Percentiles rank a stretch among this genome's conserved stretches.
Evolutionary conservation across 2,113 vertebrate species (phyloP).

Genomic region (Brachypodius melanocephalos): DNA sequence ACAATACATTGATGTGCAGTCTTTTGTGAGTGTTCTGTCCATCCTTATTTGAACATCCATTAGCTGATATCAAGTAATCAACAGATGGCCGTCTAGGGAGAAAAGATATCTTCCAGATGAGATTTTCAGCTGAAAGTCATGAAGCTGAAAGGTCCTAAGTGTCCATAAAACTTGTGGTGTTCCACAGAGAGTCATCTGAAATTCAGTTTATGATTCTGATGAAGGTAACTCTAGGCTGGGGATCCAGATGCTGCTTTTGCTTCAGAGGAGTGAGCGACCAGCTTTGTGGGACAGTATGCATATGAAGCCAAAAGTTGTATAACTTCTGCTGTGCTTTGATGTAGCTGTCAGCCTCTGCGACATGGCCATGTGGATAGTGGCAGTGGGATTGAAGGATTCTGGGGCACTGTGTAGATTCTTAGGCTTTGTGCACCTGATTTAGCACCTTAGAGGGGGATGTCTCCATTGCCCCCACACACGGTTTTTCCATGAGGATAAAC

Average conservation of each 20-base stretch:
- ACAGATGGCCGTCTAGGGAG: background rate
- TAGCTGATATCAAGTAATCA: background rate
- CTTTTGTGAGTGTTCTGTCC: background rate
- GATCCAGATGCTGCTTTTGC: background rate
- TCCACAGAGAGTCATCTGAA: background rate
- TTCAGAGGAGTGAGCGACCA: background rate
- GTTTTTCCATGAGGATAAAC: background rate
- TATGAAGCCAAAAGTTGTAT: background rate
- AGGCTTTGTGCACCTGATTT: background rate
- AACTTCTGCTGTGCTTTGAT: background rate
- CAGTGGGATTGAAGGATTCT: background rate
- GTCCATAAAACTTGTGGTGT: background rate
- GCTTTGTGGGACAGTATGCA: background rate
- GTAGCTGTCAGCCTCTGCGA: background rate
- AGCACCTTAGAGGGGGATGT: background rate
- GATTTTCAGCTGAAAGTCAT: background rate
- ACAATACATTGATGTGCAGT: background rate
- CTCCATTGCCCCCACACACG: background rate
- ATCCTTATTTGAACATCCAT: background rate
- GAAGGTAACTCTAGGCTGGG: background rate
- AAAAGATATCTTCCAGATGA: background rate
- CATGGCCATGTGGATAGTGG: accelerated
- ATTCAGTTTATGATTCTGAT: background rate
- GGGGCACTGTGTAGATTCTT: background rate
- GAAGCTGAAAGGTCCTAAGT: background rate